Evolutionary conservation across 1,140 invertebrate species (phyloP).

Genomic region (Oreohelix idahoensis): DNA sequence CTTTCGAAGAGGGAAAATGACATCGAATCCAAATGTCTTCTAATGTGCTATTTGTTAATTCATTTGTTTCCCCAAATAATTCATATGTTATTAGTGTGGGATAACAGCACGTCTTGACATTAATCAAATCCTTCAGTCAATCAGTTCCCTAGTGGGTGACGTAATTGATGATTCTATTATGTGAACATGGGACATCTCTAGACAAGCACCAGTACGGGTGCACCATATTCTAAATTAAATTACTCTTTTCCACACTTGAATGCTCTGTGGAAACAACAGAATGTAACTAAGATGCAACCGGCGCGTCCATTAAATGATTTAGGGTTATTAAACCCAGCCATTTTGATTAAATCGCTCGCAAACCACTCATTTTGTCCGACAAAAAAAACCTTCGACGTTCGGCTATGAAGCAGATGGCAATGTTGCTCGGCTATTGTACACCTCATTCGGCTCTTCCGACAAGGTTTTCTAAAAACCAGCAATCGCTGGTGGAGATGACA

Average conservation of each 20-base stretch:
- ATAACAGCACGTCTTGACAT: too few relatives aligned
- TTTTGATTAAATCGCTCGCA: neutral
- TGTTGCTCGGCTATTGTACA: neutral
- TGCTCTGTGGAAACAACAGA: neutral
- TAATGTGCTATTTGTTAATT: too few relatives aligned
- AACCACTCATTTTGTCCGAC: neutral
- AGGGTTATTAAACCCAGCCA: neutral
- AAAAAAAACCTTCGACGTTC: neutral
- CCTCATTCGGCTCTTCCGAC: neutral
- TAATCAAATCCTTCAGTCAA: too few relatives aligned
- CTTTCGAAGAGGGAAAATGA: too few relatives aligned
- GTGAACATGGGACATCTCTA: too few relatives aligned
- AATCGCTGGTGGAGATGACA: constrained; percentile 1
- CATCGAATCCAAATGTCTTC: too few relatives aligned
- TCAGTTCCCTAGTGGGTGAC: too few relatives aligned
- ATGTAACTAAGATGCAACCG: neutral
- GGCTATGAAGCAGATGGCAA: neutral
- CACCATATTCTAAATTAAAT: constrained; percentile 2
- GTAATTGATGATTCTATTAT: too few relatives aligned
- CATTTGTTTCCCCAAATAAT: too few relatives aligned
- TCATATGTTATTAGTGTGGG: too few relatives aligned
- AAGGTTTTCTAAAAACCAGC: neutral
- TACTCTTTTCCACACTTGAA: neutral
- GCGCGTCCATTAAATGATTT: neutral
- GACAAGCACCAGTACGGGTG: neutral